Conservation (phyloP, 2,797 vertebrate genomes). For the Heliangelus exortis region DNA sequence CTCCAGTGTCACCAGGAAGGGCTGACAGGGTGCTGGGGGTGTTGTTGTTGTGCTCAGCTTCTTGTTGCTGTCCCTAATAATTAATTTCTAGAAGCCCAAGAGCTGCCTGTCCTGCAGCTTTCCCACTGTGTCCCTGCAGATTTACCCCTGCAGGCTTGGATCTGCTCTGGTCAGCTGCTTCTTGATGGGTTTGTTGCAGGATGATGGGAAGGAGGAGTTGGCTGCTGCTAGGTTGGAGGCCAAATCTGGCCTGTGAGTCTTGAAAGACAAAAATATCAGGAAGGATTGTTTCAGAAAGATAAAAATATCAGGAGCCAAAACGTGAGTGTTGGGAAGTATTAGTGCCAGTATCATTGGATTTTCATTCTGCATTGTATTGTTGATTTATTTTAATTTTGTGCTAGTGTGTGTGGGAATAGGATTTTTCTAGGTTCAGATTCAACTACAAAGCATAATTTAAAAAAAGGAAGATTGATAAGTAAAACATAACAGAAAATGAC, state of each 20-base stretch:
- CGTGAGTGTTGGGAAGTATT: neutral
- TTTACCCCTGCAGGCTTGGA: neutral
- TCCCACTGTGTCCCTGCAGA: neutral
- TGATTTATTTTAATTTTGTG: neutral
- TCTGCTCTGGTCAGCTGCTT: neutral
- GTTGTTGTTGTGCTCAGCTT: neutral
- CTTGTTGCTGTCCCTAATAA: neutral
- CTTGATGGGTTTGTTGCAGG: neutral
- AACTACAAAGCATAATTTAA: neutral
- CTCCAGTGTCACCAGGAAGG: neutral
- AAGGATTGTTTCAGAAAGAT: neutral
- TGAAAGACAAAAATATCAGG: conserved; percentile 1
- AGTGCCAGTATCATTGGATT: neutral
- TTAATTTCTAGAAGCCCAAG: neutral
- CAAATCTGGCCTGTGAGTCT: neutral
- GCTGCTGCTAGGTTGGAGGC: neutral
- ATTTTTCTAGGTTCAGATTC: neutral
- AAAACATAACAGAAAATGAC: neutral
- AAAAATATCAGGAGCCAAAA: neutral
- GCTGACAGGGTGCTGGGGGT: neutral
- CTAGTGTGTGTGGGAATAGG: neutral
- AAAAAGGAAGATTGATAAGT: neutral
- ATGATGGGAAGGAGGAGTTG: neutral
- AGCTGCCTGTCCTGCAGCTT: neutral
- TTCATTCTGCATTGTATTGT: neutral